A percentile compares a stretch with the other conserved stretches of the same genome.
Evolutionary conservation across 2,113 vertebrate species (phyloP).

Genomic region (Halcyon malimbica): DNA sequence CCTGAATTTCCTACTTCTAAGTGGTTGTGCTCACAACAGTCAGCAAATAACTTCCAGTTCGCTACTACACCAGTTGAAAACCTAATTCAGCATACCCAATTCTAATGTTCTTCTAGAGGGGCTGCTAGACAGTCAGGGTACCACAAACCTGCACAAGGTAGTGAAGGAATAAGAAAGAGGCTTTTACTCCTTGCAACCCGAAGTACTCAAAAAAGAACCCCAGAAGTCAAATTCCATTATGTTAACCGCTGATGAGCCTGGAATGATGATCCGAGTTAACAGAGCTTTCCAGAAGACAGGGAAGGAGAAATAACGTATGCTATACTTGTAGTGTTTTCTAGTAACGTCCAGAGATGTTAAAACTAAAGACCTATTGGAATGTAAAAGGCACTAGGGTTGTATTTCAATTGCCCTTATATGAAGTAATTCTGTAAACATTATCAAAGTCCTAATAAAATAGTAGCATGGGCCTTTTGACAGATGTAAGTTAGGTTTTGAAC

Average conservation of each 20-base stretch:
- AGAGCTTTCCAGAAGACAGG: background rate
- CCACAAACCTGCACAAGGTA: background rate
- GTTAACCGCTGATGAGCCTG: background rate
- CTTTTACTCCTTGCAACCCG: background rate
- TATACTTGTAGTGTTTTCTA: background rate
- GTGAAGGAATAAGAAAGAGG: background rate
- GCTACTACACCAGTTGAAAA: background rate
- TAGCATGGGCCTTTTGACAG: background rate
- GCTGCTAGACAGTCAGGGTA: background rate
- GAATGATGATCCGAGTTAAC: background rate
- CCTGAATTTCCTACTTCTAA: background rate
- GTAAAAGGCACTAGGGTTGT: background rate
- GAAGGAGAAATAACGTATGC: background rate
- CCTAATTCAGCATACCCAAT: background rate
- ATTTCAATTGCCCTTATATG: background rate
- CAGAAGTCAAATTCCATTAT: background rate
- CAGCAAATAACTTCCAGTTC: background rate
- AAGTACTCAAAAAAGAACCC: background rate
- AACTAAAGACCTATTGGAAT: background rate
- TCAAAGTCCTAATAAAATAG: background rate
- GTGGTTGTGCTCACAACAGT: background rate
- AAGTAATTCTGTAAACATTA: constrained; percentile 23
- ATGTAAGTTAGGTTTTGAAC: background rate
- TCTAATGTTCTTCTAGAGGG: background rate
- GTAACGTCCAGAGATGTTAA: background rate